Evolutionary conservation across 2,888 invertebrate genomes (phyloP).

Genomic region (Hermaeophaga mercurialis): DNA sequence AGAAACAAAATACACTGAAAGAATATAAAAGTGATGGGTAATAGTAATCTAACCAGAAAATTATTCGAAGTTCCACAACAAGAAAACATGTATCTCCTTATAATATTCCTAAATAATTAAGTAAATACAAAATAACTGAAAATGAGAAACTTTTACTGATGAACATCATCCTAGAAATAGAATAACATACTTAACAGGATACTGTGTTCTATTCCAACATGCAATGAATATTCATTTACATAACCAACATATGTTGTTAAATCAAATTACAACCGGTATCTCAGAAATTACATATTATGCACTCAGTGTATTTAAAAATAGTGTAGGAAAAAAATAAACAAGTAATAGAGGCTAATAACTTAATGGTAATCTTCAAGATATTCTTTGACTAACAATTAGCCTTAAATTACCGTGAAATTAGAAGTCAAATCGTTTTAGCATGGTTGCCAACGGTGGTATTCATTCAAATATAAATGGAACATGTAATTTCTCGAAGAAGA

Average conservation of each 20-base stretch:
- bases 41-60: too few species aligned
- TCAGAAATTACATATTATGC: constrained; percentile 3
- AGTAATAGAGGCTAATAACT: constrained; percentile 11
- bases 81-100: too few species aligned
- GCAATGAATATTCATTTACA: constrained; percentile 3
- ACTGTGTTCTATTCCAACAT: too few species aligned
- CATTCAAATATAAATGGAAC: background rate
- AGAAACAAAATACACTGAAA: too few species aligned
- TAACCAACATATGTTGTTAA: constrained; percentile 7
- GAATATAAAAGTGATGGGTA: too few species aligned
- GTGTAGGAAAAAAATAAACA: constrained; percentile 8
- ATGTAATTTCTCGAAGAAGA: background rate
- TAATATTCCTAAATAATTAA: too few species aligned
- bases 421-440: constrained; percentile 12
- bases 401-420: constrained; percentile 29
- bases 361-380: constrained; percentile 17
- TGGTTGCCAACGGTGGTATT: constrained; percentile 8
- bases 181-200: too few species aligned
- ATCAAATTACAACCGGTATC: constrained; percentile 8
- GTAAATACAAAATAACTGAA: too few species aligned
- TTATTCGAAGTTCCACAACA: too few species aligned
- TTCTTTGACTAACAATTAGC: constrained; percentile 20
- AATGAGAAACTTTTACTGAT: too few species aligned
- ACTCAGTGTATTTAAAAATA: constrained; percentile 5
- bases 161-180: too few species aligned